These are phyloP conservation scores for Chrysotoxum bicinctum DNA, from an alignment of 2,888 invertebrate genomes.

Conservation along the genomic window DNA sequence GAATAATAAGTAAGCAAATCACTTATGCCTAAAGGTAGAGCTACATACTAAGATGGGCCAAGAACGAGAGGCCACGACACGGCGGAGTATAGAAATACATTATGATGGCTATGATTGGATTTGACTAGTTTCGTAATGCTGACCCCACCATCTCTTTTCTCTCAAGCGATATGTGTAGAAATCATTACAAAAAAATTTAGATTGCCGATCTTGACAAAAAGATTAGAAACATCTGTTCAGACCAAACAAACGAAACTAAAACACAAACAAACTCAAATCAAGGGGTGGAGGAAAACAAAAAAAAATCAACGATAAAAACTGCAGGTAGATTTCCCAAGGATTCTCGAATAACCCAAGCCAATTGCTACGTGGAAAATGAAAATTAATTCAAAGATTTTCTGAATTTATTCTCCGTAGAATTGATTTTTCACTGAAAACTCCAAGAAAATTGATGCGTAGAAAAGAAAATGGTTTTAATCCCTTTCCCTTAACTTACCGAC, in stretches of 20 bases:
- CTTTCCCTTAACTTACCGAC: constrained; percentile 41
- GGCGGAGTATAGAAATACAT: not conserved
- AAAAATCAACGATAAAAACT: not conserved
- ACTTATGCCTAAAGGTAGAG: not conserved
- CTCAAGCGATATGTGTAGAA: not conserved
- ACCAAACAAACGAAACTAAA: constrained; percentile 28
- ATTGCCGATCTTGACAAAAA: constrained; percentile 7
- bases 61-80: not conserved
- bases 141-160: not conserved
- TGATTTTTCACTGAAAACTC: constrained; percentile 41
- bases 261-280: constrained; percentile 3
- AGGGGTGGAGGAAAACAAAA: constrained; percentile 37
- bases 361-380: not conserved
- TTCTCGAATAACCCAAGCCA: not conserved
- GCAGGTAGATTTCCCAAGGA: constrained; percentile 6
- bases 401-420: constrained; percentile 6
- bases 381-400: not conserved
- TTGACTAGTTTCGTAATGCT: not conserved
- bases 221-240: constrained; percentile 33
- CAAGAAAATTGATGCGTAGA: constrained; percentile 49
- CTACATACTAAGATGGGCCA: not conserved
- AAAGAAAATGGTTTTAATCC: not conserved
- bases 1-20: constrained; percentile 14
- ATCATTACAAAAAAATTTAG: too few relatives aligned
- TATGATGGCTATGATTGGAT: not conserved